Base-by-base conservation (phyloP, 2,113 vertebrate genomes). In the Microcebus griseorufus region DNA sequence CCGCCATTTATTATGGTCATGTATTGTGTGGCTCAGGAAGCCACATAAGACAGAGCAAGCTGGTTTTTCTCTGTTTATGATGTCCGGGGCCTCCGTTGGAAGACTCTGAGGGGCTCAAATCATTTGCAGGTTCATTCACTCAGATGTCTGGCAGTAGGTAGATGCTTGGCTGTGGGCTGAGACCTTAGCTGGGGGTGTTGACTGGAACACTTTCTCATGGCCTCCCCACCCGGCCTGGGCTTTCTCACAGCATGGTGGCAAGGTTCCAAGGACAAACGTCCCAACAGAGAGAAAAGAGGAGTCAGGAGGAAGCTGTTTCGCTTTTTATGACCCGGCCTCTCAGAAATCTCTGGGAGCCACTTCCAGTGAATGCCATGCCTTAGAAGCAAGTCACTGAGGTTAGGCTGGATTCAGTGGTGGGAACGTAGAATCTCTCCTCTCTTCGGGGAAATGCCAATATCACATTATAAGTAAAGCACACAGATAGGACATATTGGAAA, bases 241-340 rank as follows among this genome's bases (percentile, higher is more conserved):
- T 96, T 94, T 87, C 67, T 95, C 83, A 88, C 32, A 93, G 29
- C 22, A 25, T n/a, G 6, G 32, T 85, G 87, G 83, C 87, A 25
- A 13, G 13, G 60, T 78, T 92, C 83, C 97, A 96, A 79, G 45
- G 62, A 65, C 72, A 82, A 69, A 39, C 20, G 5, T 72, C 67
- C 39, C 39, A 48, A 34, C 1, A 80, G 70, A 75, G 25, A 62
- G 51, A 64, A 42, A 87, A 78, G 64, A 90, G 51, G 65, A 88
- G 80, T 69, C 91, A 94, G 94, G 75, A 79, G 80, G 64, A 79
- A 64, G 55, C 88, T 51, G 48, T 80, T 81, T 93, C 51, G 62
- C 78, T 64, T 34, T 75, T 87, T 32, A 23, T 86, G 82, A 94
- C 37, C 64, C 9, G 34, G 22, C 20, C 69, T 92, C 42, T 60